Base-by-base conservation (phyloP, 2,888 invertebrate species). In the Agrotis clavis region DNA sequence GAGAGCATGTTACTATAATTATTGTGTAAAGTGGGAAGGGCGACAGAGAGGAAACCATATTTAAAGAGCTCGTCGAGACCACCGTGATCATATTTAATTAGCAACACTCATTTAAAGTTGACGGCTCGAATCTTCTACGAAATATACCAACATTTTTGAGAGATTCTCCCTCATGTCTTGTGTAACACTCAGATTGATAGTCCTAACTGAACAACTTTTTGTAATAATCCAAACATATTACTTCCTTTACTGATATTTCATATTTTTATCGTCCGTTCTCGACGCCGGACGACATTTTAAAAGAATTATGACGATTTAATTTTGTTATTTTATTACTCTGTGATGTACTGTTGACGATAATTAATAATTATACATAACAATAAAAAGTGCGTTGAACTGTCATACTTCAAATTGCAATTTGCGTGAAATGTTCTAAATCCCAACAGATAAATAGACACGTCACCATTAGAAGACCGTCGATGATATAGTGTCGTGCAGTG, bases 371-470 rank as follows among this genome's bases (percentile, higher is more conserved):
- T 86, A 89, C 79, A 82, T 83, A 83, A 90, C 88, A 90, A 89
- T 87, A 88, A 86, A 84, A 85, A 90, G 92, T 89, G 84, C 91
- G 87, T 87, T 90, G 91, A 92, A 90, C 94, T 90, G 88, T 84
- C 88, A 91, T 91, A 90, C 91, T 90, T 91, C 90, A 91, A 91
- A 87, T 88, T 89, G 90, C 92, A 90, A 92, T 92, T 92, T 91
- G 91, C 87, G 89, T 88, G 89, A 92, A 92, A 91, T 88, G 88
- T 88, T 89, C 90, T 90, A 92, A 91, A 92, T 90, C 91, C 90
- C 78, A 87, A 87, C 89, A 90, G 91, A 92, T 91, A 91, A 93
- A 95, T 92, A 93, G 91, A 94, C 90, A 93, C 94, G 93, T 95
- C 94, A 93, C 92, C 92, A 91, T 94, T 92, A 92, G 91, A 91